Conservation (phyloP, 2,888 invertebrate species). For the Nemotelus pantherinus region DNA sequence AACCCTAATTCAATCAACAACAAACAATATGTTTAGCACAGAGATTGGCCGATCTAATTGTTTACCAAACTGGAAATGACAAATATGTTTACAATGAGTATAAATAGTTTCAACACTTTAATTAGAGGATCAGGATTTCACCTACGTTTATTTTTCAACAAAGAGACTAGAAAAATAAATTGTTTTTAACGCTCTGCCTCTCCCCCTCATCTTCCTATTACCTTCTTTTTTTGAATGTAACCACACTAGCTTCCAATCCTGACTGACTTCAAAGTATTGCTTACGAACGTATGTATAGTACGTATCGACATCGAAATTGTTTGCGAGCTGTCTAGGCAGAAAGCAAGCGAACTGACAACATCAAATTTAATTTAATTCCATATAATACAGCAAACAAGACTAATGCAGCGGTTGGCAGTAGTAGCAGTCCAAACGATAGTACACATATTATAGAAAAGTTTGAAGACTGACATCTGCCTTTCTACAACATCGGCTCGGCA, state of each 20-base stretch:
- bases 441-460: background rate
- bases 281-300: no score
- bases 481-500: background rate
- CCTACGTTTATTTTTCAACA: no score
- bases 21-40: background rate
- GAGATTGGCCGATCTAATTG: slow-evolving; percentile 18
- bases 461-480: slow-evolving; percentile 34
- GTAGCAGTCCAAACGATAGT: background rate
- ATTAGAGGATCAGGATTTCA: no score
- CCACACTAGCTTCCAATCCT: no score
- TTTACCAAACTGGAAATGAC: slow-evolving; percentile 25
- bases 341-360: slow-evolving; percentile 19
- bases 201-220: no score
- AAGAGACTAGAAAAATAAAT: no score
- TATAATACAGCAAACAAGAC: slow-evolving; percentile 15
- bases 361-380: slow-evolving; percentile 39
- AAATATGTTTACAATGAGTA: slow-evolving; percentile 25
- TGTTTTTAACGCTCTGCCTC: no score
- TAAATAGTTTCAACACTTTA: no score
- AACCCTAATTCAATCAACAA: slow-evolving; percentile 34
- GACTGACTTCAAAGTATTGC: no score
- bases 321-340: no score
- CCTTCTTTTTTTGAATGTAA: no score
- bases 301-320: no score
- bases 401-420: background rate